Percentiles rank a stretch among this genome's conserved stretches.
Conservation (phyloP, 1,140 invertebrate species). For the Zaprionus vittiger region DNA sequence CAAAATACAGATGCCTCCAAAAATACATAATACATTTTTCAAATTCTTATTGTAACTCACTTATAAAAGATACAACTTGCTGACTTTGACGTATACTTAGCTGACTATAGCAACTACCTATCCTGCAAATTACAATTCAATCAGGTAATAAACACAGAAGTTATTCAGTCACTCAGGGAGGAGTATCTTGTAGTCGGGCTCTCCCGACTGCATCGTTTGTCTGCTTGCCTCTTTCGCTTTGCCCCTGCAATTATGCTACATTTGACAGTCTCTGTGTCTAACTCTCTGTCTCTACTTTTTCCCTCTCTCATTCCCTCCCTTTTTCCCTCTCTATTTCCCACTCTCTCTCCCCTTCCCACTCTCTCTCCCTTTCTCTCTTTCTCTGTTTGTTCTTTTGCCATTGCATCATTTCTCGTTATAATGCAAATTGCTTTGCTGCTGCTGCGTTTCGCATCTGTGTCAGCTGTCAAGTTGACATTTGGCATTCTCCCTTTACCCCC, state of each 20-base stretch:
- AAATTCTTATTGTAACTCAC: too few species aligned
- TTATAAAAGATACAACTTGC: too few species aligned
- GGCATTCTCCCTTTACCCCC: constrained; percentile 14
- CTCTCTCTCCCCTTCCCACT: not conserved
- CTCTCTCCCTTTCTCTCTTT: not conserved
- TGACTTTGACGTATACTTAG: too few species aligned
- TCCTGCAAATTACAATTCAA: too few species aligned
- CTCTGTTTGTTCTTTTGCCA: not conserved
- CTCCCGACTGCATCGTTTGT: not conserved
- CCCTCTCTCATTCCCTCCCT: not conserved
- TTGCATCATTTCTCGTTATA: constrained; percentile 14
- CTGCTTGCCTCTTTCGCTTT: not conserved
- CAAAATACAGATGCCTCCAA: too few species aligned
- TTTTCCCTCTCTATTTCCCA: not conserved
- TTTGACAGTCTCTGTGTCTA: constrained; percentile 1
- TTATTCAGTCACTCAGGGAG: too few species aligned
- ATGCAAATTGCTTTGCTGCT: constrained; percentile 47
- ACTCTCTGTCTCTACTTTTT: not conserved
- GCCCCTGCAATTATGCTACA: constrained; percentile 1
- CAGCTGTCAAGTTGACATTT: constrained; percentile 51
- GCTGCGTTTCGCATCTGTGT: constrained; percentile 39
- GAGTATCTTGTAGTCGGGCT: not conserved
- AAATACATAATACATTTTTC: too few species aligned
- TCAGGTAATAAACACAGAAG: too few species aligned
- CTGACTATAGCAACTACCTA: too few species aligned